Evolutionary conservation across 1,140 invertebrate species (phyloP).

Genomic region (Teleogryllus occipitalis): DNA sequence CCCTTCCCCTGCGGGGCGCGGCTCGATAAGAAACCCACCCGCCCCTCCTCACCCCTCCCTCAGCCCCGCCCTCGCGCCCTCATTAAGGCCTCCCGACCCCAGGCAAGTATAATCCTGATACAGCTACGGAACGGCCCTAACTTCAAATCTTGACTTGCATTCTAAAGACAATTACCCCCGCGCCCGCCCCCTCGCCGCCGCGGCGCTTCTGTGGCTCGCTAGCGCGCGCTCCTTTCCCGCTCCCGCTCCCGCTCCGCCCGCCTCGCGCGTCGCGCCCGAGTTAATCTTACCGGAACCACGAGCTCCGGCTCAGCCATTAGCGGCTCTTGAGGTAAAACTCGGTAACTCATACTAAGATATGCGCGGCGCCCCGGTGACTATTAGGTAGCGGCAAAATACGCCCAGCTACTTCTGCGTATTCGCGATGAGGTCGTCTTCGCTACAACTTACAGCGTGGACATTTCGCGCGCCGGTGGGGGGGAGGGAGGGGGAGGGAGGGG

Average conservation of each 20-base stretch:
- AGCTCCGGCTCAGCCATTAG: background rate
- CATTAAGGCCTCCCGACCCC: background rate
- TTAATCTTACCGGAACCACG: background rate
- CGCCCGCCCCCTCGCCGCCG: too few species aligned
- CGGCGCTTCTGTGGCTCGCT: background rate
- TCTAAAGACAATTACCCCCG: background rate
- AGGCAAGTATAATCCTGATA: background rate
- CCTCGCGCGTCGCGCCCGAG: background rate
- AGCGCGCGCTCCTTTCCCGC: background rate
- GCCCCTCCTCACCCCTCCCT: background rate
- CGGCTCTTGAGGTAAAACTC: background rate
- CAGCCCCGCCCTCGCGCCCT: too few species aligned
- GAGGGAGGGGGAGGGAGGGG: too few species aligned
- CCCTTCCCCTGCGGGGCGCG: background rate
- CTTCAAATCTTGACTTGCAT: background rate
- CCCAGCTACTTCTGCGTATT: background rate
- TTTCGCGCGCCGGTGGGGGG: too few species aligned
- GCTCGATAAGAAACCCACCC: background rate
- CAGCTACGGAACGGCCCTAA: background rate
- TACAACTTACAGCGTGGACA: background rate
- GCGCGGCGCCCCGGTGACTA: background rate
- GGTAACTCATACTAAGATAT: background rate
- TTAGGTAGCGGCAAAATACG: background rate
- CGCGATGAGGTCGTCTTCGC: background rate
- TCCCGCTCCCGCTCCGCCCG: background rate